phyloP scores from a whole-genome alignment of 2,888 invertebrate species.

The Drosophila seclusa region DNA sequence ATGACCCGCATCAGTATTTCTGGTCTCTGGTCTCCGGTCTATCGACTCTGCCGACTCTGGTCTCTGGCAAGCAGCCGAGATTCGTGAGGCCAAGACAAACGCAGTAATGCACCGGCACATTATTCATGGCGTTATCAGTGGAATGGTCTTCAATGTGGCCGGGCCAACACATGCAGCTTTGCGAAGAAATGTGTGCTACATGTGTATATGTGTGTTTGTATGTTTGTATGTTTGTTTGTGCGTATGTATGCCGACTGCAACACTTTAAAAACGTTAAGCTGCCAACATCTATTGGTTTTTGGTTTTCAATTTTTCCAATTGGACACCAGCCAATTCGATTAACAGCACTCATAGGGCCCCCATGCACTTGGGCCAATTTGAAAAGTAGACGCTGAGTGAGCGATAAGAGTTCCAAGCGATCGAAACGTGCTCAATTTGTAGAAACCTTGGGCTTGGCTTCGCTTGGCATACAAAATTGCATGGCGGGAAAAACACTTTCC shows the following conservation, averaged over 20 bases:
- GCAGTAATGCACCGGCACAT: conserved; percentile 79
- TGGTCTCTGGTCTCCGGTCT: conserved; percentile 21
- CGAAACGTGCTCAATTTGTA: conserved; percentile 55
- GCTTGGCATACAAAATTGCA: conserved; percentile 47
- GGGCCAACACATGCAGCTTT: conserved; percentile 29
- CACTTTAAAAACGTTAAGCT: conserved; percentile 38
- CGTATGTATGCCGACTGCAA: conserved; percentile 9
- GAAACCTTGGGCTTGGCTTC: conserved; percentile 25
- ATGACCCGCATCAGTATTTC: conserved; percentile 73
- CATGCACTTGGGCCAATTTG: conserved; percentile 54
- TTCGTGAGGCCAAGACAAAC: conserved; percentile 67
- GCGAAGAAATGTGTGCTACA: conserved; percentile 62
- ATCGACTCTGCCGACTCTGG: background rate
- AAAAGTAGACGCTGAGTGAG: conserved; percentile 37
- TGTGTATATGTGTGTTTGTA: background rate
- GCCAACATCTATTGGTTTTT: conserved; percentile 26
- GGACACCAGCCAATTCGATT: conserved; percentile 49
- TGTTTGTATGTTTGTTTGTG: background rate
- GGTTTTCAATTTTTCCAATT: conserved; percentile 36
- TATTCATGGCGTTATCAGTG: conserved; percentile 78
- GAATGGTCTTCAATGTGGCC: conserved; percentile 55
- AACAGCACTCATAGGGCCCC: conserved; percentile 38
- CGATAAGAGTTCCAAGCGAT: conserved; percentile 45
- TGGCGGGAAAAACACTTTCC: conserved; percentile 66
- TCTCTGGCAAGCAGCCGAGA: conserved; percentile 32